Conservation (phyloP, 1,140 invertebrate species). For the Cydia pomonella region DNA sequence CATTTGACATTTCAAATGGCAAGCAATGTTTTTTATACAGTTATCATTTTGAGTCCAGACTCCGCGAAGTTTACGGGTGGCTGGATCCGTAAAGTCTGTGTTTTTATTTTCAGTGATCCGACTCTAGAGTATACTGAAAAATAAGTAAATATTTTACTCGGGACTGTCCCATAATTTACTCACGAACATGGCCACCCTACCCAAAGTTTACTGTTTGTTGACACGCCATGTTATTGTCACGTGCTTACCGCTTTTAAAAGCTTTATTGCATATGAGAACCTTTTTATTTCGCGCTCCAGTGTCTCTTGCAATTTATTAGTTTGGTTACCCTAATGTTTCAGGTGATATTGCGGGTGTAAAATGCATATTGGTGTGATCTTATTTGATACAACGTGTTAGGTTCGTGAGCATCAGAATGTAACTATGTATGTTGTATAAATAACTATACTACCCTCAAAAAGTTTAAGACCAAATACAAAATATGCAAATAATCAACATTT, state of each 20-base stretch:
- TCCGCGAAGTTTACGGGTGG: no score
- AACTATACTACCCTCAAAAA: no score
- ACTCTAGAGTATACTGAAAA: no score
- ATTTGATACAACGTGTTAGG: background rate
- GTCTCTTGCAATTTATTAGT: slow-evolving; percentile 13
- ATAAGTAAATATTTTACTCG: background rate
- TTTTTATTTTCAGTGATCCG: no score
- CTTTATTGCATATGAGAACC: slow-evolving; percentile 19
- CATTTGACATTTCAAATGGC: no score
- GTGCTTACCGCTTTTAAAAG: slow-evolving; percentile 19
- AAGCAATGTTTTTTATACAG: no score
- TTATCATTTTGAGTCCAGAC: no score
- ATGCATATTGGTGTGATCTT: background rate
- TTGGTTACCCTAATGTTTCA: background rate
- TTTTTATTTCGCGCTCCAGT: background rate
- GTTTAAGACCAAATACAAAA: no score
- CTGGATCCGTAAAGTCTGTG: no score
- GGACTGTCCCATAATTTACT: background rate
- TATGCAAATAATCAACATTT: no score
- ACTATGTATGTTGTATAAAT: no score
- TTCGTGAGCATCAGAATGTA: no score
- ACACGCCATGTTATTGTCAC: slow-evolving; percentile 19
- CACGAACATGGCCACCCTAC: background rate
- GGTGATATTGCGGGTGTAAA: background rate
- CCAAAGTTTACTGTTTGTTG: slow-evolving; percentile 2